Base-by-base conservation (phyloP, 1,140 invertebrate species). In the Plutomurus gul region DNA sequence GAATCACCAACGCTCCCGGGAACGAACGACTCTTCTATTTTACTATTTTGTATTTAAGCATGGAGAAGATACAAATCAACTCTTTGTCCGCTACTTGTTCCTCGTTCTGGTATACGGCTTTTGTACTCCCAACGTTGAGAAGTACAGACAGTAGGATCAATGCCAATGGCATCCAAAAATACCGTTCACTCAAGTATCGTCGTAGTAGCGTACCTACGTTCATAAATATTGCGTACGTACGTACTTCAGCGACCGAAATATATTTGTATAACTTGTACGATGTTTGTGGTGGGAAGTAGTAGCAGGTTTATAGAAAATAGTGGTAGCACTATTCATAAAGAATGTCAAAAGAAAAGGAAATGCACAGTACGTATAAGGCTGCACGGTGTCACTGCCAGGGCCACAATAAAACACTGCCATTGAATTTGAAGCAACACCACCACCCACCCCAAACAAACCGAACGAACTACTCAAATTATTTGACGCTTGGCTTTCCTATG, bases 381-480 rank as follows among this genome's bases (percentile, higher is more conserved):
- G 51, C 27, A 60, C 25, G 27, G 36, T 65, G 56, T 65, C 56
- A 65, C 16, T 65, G 56, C 56, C 56, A 65, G 56, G 56, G 56
- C 56, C 56, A 33, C 56, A 65, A 65, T 65, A 65, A 65, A 65
- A 65, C 56, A 65, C 56, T 25, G 16, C 18, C 27, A 36, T 30
- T 30, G 25, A 27, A 25, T 30, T 33, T 33, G 36, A 16, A 27
- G 36, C 30, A 36, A 25, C 71, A 47, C 71, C 71, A 30, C 71
- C 43, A 36, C 37, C 37, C 71, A 73, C 39, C 71, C 37, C n/a
- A 43, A 65, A 25, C 18, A 39, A 56, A 77, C 60, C 25, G 22
- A 40, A 65, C 33, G 40, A 77, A 70, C 40, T 20, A 77, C 51
- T 77, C 75, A 77, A 77, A 77, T 77, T 77, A 77, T 77, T 77